Conservation (phyloP, 2,797 vertebrate genomes). For the Rhinichthys osculus region DNA sequence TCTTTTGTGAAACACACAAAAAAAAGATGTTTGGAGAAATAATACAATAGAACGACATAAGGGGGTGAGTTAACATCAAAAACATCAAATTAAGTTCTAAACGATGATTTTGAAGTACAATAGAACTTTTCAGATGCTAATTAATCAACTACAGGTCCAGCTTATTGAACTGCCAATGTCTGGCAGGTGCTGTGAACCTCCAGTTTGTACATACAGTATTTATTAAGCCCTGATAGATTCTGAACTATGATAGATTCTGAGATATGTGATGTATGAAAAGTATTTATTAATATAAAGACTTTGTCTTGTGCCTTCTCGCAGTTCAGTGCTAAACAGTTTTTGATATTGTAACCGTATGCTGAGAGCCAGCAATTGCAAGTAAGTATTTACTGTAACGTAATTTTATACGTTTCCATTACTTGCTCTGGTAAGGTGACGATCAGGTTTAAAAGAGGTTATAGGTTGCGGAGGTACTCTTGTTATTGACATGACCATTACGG, state of each 20-base stretch:
- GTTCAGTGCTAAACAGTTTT: conserved; percentile 41
- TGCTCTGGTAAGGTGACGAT: conserved; percentile 1
- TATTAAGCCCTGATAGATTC: not conserved
- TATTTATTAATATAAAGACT: conserved; percentile 39
- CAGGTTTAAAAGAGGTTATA: not conserved
- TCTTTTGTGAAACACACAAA: not conserved
- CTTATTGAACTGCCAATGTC: not conserved
- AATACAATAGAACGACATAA: not conserved
- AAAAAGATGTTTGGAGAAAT: not conserved
- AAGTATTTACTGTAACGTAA: conserved; percentile 44
- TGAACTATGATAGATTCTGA: not conserved
- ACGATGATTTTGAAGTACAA: not conserved
- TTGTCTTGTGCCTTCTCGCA: conserved; percentile 46
- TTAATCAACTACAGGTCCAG: not conserved
- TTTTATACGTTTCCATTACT: not conserved
- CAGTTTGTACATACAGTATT: not conserved
- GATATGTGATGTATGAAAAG: not conserved
- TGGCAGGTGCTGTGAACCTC: not conserved
- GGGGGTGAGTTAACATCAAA: not conserved
- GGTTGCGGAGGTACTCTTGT: not conserved
- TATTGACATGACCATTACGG: conserved; percentile 24
- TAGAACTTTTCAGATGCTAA: not conserved
- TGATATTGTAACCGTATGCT: conserved; percentile 38
- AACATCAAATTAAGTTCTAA: not conserved
- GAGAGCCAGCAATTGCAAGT: conserved; percentile 28